These are phyloP conservation scores for Neuroterus valhalla DNA, from an alignment of 1,140 invertebrate genomes.

Conservation along the genomic window DNA sequence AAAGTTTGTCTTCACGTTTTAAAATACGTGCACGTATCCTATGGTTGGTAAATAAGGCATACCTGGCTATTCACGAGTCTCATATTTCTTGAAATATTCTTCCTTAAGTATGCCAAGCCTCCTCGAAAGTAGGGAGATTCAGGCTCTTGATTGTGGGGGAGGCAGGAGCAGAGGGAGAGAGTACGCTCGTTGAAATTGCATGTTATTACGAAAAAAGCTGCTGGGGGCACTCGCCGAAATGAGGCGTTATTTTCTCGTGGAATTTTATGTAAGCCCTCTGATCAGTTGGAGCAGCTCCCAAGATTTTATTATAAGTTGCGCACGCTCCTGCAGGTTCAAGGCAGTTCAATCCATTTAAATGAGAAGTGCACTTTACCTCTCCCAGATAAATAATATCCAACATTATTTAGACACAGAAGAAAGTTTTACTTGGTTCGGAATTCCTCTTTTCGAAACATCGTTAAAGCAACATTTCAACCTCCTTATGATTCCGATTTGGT, in stretches of 20 bases:
- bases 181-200: slow-evolving; percentile 49
- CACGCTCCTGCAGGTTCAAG: slow-evolving; percentile 49
- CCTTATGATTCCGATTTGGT: too few relatives aligned
- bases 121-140: slow-evolving; percentile 13
- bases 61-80: slow-evolving; percentile 3
- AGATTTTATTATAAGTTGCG: slow-evolving; percentile 43
- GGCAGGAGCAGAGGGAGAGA: background rate
- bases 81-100: slow-evolving; percentile 15
- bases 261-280: slow-evolving; percentile 50
- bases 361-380: background rate
- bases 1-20: too few relatives aligned
- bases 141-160: slow-evolving; percentile 26
- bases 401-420: slow-evolving; percentile 1
- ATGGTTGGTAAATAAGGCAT: slow-evolving; percentile 7
- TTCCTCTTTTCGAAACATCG: too few relatives aligned
- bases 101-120: slow-evolving; percentile 17
- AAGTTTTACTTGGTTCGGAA: too few relatives aligned
- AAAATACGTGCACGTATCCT: too few relatives aligned
- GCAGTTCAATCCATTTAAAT: slow-evolving; percentile 48
- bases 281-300: slow-evolving; percentile 36
- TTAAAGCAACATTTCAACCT: too few relatives aligned
- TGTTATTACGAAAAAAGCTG: slow-evolving; percentile 57
- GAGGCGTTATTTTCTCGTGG: slow-evolving; percentile 61
- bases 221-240: slow-evolving; percentile 53
- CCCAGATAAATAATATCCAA: background rate